These are phyloP conservation scores for Sprattus sprattus DNA, from an alignment of 2,113 vertebrate species.

Conservation along the genomic window DNA sequence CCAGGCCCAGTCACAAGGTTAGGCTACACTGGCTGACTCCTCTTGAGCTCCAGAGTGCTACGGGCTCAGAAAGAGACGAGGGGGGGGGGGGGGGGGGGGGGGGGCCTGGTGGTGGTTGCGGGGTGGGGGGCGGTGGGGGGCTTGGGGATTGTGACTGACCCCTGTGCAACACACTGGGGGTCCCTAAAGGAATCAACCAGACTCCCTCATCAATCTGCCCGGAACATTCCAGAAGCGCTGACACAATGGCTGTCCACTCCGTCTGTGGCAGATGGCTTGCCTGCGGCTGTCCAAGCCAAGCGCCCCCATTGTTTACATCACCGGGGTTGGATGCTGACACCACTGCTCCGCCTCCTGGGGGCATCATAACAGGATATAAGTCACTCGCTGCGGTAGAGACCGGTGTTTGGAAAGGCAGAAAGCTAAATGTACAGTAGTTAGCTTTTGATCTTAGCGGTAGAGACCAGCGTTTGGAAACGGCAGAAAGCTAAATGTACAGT, in stretches of 20 bases:
- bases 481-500: not conserved
- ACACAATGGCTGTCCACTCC: slow-evolving; percentile 71
- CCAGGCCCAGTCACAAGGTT: not conserved
- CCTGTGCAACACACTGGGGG: slow-evolving; percentile 42
- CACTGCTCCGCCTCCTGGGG: slow-evolving; percentile 49
- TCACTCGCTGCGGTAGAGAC: not conserved
- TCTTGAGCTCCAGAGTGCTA: slow-evolving; percentile 13
- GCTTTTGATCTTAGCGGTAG: not conserved
- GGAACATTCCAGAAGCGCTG: slow-evolving; percentile 71
- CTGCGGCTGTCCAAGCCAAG: slow-evolving; percentile 68
- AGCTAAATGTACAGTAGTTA: not conserved
- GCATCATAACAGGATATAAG: slow-evolving; percentile 43
- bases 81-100: not conserved
- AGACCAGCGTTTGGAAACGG: not conserved
- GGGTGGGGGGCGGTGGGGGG: slow-evolving; percentile 23
- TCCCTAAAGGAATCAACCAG: slow-evolving; percentile 67
- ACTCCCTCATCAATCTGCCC: slow-evolving; percentile 68
- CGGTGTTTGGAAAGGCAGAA: not conserved
- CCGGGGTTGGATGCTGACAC: slow-evolving; percentile 52
- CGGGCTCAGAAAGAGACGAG: slow-evolving; percentile 19
- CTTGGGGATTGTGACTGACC: slow-evolving; percentile 51
- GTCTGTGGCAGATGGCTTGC: slow-evolving; percentile 72
- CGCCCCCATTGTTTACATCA: slow-evolving; percentile 63
- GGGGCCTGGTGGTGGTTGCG: no score
- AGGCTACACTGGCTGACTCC: not conserved